These are phyloP conservation scores for Cercopithecus mona DNA, from an alignment of 2,113 vertebrate species.

Conservation along the genomic window DNA sequence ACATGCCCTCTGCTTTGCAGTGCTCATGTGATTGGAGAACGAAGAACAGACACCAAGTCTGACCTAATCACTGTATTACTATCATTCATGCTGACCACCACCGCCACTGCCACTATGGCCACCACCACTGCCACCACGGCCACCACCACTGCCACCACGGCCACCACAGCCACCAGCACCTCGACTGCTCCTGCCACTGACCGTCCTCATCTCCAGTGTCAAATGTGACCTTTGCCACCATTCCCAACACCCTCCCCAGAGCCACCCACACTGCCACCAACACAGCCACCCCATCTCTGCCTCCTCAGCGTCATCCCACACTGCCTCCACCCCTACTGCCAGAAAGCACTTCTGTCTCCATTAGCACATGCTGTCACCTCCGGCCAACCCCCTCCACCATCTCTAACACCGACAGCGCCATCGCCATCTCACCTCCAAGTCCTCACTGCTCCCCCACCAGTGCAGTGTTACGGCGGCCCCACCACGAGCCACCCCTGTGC, in stretches of 20 bases:
- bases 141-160: fast-evolving
- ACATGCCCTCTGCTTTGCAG: fast-evolving
- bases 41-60: neutral
- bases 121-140: fast-evolving
- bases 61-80: no score
- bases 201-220: no score
- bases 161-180: fast-evolving
- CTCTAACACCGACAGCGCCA: fast-evolving
- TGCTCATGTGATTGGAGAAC: neutral
- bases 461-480: fast-evolving
- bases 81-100: neutral
- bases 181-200: no score
- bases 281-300: fast-evolving
- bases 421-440: neutral
- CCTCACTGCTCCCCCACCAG: no score
- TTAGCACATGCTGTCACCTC: neutral
- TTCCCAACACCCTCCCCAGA: fast-evolving
- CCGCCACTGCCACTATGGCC: fast-evolving
- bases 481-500: fast-evolving
- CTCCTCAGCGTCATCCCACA: neutral
- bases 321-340: fast-evolving
- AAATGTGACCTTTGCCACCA: fast-evolving
- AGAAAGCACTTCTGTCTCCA: neutral
- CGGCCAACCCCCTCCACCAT: neutral
- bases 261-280: no score